Percentiles rank a stretch among this genome's conserved stretches.
These are phyloP conservation scores for Globia sparganii DNA, from an alignment of 2,888 invertebrate genomes.

Conservation along the genomic window DNA sequence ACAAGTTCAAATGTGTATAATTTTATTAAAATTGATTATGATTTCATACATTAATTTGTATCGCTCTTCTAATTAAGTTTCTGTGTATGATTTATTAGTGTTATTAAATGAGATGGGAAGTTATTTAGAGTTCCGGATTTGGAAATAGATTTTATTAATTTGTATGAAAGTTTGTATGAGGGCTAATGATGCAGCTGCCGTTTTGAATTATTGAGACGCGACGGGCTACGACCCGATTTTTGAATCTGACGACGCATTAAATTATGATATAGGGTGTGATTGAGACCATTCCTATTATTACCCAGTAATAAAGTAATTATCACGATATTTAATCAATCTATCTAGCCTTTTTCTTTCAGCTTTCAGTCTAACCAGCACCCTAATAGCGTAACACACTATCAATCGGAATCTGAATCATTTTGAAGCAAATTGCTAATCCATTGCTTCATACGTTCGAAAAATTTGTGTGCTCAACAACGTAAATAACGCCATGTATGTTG, in stretches of 20 bases:
- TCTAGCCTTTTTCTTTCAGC: too few relatives aligned
- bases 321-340: too few relatives aligned
- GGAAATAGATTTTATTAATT: slow-evolving; percentile 15
- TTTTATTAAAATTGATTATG: slow-evolving; percentile 64
- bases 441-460: too few relatives aligned
- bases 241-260: too few relatives aligned
- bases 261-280: neutral
- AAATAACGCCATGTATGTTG: too few relatives aligned
- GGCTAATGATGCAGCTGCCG: slow-evolving; percentile 18
- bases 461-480: too few relatives aligned
- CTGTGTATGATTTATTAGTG: slow-evolving; percentile 41
- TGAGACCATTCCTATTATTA: neutral
- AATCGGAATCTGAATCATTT: too few relatives aligned
- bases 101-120: slow-evolving; percentile 44
- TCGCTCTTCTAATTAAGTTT: slow-evolving; percentile 42
- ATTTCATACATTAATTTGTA: slow-evolving; percentile 53
- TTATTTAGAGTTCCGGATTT: slow-evolving; percentile 48
- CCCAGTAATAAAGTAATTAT: too few relatives aligned
- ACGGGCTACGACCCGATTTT: neutral
- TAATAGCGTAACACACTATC: too few relatives aligned
- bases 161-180: slow-evolving; percentile 33
- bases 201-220: neutral
- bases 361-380: too few relatives aligned
- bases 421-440: too few relatives aligned
- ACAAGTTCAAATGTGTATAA: slow-evolving; percentile 53